Evolutionary conservation across 2,888 invertebrate species (phyloP), one percentile per base, ranked within the genome.

Genomic region (Osedax fenrisi): DNA sequence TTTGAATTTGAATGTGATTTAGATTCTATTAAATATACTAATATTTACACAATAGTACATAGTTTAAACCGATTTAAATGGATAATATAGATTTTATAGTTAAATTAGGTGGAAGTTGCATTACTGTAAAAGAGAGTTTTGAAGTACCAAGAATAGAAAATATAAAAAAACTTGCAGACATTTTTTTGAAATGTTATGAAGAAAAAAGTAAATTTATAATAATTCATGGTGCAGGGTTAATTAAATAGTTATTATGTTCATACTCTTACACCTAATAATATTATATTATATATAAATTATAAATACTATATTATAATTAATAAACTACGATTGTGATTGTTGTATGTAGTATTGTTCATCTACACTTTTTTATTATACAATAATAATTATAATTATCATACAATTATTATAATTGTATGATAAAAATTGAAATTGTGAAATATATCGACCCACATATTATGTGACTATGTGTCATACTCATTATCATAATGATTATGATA

Each of bases 151-250:
- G 76, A 23, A 67, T 72, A 2, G 77, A 76, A 0, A 76, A 72
- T 24, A 74, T 81, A 24, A 5, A 62, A 2, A 61, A 62, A 10
- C 80, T 79, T 3, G 78, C 78, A 17, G 64, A 76, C 17, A 61
- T 79, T 26, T 69, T 81, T 1, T 75, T 74, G 25, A n/a, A 69
- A 23, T 79, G 80, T 70, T n/a, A 70, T n/a, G 73, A 78, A 0
- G 69, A 70, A 0, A 75, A 76, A 10, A 68, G 78, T 10, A 77
- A 72, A 1, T 78, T 79, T 74, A 75, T 80, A 3, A 77, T 81
- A 72, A 80, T 81, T 2, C 81, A 81, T 75, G 81, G 81, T 3
- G 81, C 81, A 56, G 81, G 81, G 81, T 81, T 68, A 27, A n/a
- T n/a, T n/a, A n/a, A n/a, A n/a, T n/a, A n/a, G n/a, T n/a, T n/a